Evolutionary conservation across 2,888 invertebrate genomes (phyloP), one percentile per base, ranked within the genome.

Genomic region (Cephus runcator): DNA sequence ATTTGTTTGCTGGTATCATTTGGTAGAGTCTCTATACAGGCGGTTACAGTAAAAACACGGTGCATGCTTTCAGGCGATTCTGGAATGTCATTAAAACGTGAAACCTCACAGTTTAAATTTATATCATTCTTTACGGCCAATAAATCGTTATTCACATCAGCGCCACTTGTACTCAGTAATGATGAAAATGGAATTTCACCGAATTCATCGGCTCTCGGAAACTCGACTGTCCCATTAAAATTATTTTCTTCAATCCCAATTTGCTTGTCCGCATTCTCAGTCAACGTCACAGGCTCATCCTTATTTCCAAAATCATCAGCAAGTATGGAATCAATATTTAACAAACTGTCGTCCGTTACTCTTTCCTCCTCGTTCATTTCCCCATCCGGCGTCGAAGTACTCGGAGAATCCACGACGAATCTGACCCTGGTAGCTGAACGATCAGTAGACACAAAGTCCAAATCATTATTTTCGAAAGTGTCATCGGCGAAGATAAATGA

Each of bases 391-490:
- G 82, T 83, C 6, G 86, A 85, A 12, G 84, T 73, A 34, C 81
- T 85, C 3, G 88, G 86, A 11, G 89, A 85, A 34, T 90, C 88
- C 4, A 90, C 86, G 15, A 86, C 81, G 81, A 91, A 91, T 76
- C 88, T 85, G 6, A 91, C 91, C 78, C 83, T 89, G 1, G 89
- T 81, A 31, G 81, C 81, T 2, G 76, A 73, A 30, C 15, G 76
- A 71, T 73, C 80, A 0, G 73, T 76, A 15, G 76, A 76, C n/a
- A 31, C 6, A 12, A 30, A 30, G 9, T 40, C 11, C 33, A 40
- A 12, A 31, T 69, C 69, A 40, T 68, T 75, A 31, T 35, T 68
- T 30, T 79, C 77, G 68, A 79, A 77, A 0, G 80, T 73, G 3
- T 85, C 83, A 31, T 82, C 82, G 34, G 79, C 79, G 3, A 77